phyloP scores from a whole-genome alignment of 2,113 vertebrate species.

The Phycodurus eques region DNA sequence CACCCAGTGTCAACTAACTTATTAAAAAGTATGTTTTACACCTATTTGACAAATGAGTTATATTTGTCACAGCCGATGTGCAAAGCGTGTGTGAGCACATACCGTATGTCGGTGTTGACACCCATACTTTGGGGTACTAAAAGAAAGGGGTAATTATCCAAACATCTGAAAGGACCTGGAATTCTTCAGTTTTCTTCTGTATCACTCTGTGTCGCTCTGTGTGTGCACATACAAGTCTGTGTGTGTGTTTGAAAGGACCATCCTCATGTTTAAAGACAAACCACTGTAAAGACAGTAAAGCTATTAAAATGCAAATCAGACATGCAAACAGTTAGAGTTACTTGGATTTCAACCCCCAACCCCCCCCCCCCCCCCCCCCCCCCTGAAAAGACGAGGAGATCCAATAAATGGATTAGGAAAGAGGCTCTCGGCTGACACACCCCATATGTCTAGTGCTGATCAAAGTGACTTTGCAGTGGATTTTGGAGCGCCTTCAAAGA shows the following conservation, averaged over 20 bases:
- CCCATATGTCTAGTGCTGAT: slow-evolving; percentile 32
- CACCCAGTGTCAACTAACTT: slow-evolving; percentile 31
- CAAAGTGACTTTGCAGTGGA: slow-evolving; percentile 50
- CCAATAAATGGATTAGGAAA: slow-evolving; percentile 40
- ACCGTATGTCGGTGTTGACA: slow-evolving; percentile 12
- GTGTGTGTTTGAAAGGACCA: slow-evolving; percentile 46
- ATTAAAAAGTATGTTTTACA: slow-evolving; percentile 28
- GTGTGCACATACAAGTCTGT: slow-evolving; percentile 23
- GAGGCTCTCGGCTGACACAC: slow-evolving; percentile 40
- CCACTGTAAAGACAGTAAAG: slow-evolving; percentile 55
- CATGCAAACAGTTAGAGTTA: slow-evolving; percentile 57
- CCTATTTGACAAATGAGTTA: slow-evolving; percentile 2
- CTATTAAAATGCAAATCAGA: slow-evolving; percentile 63
- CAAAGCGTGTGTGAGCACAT: slow-evolving; percentile 8
- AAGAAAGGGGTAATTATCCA: slow-evolving; percentile 45
- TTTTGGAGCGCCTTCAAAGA: slow-evolving; percentile 18
- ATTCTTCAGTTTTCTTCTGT: slow-evolving; percentile 31
- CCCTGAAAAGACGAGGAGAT: slow-evolving; percentile 32
- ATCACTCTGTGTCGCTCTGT: slow-evolving; percentile 11
- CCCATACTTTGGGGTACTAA: slow-evolving; percentile 43
- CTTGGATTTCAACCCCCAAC: slow-evolving; percentile 44
- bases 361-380: neutral
- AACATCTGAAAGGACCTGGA: slow-evolving; percentile 36
- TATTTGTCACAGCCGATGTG: slow-evolving; percentile 14
- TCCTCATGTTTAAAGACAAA: slow-evolving; percentile 64